These are phyloP conservation scores for Epirrhoe alternata DNA, from an alignment of 2,888 invertebrate genomes.

Conservation along the genomic window DNA sequence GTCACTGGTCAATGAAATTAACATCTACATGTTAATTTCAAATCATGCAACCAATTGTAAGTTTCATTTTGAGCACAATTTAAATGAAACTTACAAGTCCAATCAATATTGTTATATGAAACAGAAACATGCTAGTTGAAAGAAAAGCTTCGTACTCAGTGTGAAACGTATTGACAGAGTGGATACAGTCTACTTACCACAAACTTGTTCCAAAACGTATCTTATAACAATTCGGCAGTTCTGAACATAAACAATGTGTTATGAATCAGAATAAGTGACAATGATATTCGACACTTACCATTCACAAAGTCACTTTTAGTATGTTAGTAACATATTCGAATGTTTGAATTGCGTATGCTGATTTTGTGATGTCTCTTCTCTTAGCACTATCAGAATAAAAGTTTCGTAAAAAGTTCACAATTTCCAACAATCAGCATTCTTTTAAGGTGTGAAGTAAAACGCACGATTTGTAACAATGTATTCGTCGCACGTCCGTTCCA, in stretches of 20 bases:
- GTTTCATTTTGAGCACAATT: no score
- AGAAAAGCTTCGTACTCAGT: conserved; percentile 17
- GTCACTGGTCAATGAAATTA: no score
- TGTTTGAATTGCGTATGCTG: not conserved
- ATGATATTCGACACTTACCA: conserved; percentile 3
- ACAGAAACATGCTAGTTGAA: conserved; percentile 18
- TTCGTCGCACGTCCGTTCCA: conserved; percentile 53
- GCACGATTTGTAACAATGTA: conserved; percentile 49
- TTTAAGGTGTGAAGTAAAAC: conserved; percentile 34
- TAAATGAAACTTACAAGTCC: not conserved
- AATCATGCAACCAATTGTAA: no score
- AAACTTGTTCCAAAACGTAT: conserved; percentile 25
- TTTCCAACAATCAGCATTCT: conserved; percentile 30
- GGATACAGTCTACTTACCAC: conserved; percentile 30
- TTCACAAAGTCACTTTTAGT: not conserved
- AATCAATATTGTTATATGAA: not conserved
- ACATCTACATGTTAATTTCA: no score
- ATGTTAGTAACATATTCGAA: not conserved
- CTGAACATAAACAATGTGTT: conserved; percentile 16
- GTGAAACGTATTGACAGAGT: conserved; percentile 26
- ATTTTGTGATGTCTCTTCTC: not conserved
- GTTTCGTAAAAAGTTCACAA: conserved; percentile 13
- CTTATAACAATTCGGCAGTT: conserved; percentile 26
- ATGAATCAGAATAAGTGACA: conserved; percentile 12
- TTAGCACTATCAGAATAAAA: not conserved